phyloP scores from a whole-genome alignment of 2,797 vertebrate species.

The Nannoperca australis region DNA sequence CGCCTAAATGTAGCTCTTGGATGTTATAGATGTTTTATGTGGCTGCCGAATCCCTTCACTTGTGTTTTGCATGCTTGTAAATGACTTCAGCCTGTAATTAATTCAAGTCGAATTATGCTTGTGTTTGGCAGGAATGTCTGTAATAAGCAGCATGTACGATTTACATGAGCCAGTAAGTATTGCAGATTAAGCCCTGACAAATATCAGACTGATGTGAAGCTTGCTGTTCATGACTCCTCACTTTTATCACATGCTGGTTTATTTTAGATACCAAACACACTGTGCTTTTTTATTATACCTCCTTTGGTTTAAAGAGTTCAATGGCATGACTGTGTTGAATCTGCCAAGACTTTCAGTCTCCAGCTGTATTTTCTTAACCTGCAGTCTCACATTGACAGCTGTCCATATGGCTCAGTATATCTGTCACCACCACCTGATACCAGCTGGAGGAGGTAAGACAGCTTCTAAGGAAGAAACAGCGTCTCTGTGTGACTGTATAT shows the following conservation, averaged over 20 bases:
- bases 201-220: slow-evolving; percentile 1
- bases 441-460: slow-evolving; percentile 93
- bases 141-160: neutral
- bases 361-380: slow-evolving; percentile 85
- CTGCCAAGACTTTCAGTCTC: slow-evolving; percentile 34
- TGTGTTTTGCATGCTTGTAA: neutral
- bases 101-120: neutral
- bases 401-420: slow-evolving; percentile 93
- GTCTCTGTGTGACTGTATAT: slow-evolving; percentile 9
- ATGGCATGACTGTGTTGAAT: slow-evolving; percentile 8
- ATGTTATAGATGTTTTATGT: slow-evolving; percentile 1
- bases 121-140: neutral
- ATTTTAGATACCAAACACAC: neutral
- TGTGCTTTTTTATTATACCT: slow-evolving; percentile 4
- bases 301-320: slow-evolving; percentile 3
- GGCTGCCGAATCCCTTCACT: neutral
- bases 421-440: slow-evolving; percentile 93
- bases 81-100: neutral
- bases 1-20: neutral
- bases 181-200: neutral
- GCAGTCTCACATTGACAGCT: slow-evolving; percentile 90
- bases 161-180: neutral
- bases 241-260: slow-evolving; percentile 8
- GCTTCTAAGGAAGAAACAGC: slow-evolving; percentile 5
- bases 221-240: neutral